Conservation (phyloP, 2,888 invertebrate species). For the Ferrisia virgata region DNA sequence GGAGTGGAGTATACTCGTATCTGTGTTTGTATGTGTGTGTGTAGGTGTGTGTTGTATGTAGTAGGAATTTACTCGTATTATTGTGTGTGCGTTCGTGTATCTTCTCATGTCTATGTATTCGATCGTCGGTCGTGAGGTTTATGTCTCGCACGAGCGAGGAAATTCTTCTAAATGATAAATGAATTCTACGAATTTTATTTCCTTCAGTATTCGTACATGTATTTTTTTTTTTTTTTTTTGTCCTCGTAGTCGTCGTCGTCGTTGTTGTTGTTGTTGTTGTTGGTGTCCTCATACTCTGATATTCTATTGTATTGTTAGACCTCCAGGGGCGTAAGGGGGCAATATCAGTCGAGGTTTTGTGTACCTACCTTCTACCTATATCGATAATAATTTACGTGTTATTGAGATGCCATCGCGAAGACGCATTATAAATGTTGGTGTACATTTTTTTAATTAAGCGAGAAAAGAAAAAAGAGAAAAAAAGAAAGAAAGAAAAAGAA, state of each 20-base stretch:
- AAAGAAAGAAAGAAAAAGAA: too few species aligned
- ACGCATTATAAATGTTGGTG: not conserved
- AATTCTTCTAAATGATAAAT: conserved; percentile 40
- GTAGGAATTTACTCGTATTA: too few species aligned
- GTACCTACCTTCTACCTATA: not conserved
- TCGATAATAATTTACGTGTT: not conserved
- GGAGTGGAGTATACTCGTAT: not conserved
- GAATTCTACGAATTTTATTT: conserved; percentile 38
- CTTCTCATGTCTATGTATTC: not conserved
- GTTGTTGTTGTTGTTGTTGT: not conserved
- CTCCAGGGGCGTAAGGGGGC: not conserved
- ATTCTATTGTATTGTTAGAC: not conserved
- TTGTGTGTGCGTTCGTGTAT: too few species aligned
- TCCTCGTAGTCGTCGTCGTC: not conserved
- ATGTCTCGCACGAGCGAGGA: not conserved
- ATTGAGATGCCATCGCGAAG: not conserved
- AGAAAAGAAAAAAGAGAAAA: not conserved
- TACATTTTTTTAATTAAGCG: conserved; percentile 3
- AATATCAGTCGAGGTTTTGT: not conserved
- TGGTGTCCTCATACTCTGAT: not conserved
- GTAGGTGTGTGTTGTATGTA: too few species aligned
- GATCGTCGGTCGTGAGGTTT: not conserved
- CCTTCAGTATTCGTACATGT: not conserved
- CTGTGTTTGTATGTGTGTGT: not conserved
- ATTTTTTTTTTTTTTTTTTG: not conserved